phyloP scores from a whole-genome alignment of 2,113 vertebrate genomes.

The Antechinus stuartii region DNA sequence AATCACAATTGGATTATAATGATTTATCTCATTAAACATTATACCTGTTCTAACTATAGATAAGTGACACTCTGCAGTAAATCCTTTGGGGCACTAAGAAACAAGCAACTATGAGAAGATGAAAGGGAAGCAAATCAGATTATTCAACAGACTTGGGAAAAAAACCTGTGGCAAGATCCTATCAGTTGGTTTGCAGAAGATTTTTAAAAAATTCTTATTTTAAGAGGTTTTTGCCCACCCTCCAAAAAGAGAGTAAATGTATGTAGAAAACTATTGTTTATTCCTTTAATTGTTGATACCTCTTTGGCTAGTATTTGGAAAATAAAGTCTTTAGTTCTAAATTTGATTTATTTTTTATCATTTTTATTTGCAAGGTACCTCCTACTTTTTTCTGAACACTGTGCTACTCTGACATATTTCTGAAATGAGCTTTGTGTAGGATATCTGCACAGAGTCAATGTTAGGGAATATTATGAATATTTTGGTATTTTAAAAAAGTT shows the following conservation, averaged over 20 bases:
- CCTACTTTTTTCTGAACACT: conserved; percentile 52
- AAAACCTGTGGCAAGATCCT: conserved; percentile 56
- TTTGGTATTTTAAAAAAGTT: conserved; percentile 56
- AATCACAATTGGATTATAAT: conserved; percentile 35
- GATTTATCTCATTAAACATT: conserved; percentile 33
- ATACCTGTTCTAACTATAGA: neutral
- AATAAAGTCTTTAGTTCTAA: conserved; percentile 43
- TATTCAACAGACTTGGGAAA: conserved; percentile 7
- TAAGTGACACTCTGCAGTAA: conserved; percentile 53
- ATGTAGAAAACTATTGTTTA: conserved; percentile 64
- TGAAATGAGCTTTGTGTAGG: conserved; percentile 82
- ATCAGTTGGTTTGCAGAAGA: conserved; percentile 55
- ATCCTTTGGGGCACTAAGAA: conserved; percentile 48
- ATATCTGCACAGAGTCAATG: conserved; percentile 75
- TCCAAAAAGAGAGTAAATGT: conserved; percentile 49
- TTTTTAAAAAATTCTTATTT: conserved; percentile 55
- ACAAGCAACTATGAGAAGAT: neutral
- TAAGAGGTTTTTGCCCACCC: conserved; percentile 71
- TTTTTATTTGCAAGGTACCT: conserved; percentile 69
- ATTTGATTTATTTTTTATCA: neutral
- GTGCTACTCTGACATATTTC: conserved; percentile 70
- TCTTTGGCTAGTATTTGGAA: conserved; percentile 61
- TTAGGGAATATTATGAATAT: conserved; percentile 69
- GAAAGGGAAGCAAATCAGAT: conserved; percentile 29
- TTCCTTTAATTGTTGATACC: conserved; percentile 66